phyloP scores from a whole-genome alignment of 2,888 invertebrate species.

The Unio delphinus region DNA sequence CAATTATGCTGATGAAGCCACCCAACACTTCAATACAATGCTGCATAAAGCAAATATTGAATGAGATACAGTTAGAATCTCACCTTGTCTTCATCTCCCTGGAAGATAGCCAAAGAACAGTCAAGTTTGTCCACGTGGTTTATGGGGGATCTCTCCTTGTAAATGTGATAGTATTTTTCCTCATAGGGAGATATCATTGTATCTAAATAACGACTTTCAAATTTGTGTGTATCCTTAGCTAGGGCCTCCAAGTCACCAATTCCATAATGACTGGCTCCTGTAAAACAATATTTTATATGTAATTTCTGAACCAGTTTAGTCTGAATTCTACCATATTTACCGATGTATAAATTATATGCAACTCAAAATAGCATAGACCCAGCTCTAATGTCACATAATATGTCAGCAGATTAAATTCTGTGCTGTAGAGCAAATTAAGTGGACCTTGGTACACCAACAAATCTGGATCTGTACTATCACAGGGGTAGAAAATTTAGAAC shows the following conservation, averaged over 20 bases:
- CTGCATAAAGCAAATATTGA: not conserved
- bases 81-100: conserved; percentile 71
- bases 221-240: conserved; percentile 71
- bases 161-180: conserved; percentile 47
- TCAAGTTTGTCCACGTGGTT: conserved; percentile 66
- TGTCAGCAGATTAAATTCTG: too few relatives aligned
- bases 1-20: not conserved
- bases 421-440: too few relatives aligned
- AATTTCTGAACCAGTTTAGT: not conserved
- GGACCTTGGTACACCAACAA: too few relatives aligned
- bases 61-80: not conserved
- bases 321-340: too few relatives aligned
- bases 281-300: conserved; percentile 1
- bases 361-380: too few relatives aligned
- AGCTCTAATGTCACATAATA: too few relatives aligned
- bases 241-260: conserved; percentile 70
- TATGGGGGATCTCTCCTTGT: conserved; percentile 68
- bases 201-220: conserved; percentile 71
- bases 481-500: too few relatives aligned
- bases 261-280: conserved; percentile 71
- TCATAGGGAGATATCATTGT: conserved; percentile 62
- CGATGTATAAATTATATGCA: too few relatives aligned
- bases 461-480: too few relatives aligned
- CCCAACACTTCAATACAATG: not conserved
- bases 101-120: conserved; percentile 71